phyloP scores from a whole-genome alignment of 2,113 vertebrate genomes.

The Vulpes lagopus region DNA sequence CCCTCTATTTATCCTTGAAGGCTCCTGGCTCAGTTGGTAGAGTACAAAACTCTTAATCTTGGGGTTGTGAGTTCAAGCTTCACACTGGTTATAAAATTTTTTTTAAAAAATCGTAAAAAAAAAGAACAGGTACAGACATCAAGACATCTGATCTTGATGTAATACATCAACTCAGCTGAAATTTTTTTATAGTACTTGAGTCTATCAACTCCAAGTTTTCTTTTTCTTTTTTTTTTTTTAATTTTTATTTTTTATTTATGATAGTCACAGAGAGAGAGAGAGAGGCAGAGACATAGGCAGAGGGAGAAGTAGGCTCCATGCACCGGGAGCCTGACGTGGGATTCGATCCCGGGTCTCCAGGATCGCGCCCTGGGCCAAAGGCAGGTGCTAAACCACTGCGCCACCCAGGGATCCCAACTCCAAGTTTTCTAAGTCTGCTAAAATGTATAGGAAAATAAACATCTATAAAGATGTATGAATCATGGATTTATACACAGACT shows the following conservation, averaged over 20 bases:
- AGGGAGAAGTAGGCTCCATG: too few relatives aligned
- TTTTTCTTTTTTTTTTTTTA: too few relatives aligned
- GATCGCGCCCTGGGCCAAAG: too few relatives aligned
- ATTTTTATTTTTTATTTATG: too few relatives aligned
- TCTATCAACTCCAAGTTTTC: neutral
- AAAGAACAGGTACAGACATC: neutral
- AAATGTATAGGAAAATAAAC: neutral
- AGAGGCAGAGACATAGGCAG: too few relatives aligned
- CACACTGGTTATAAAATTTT: neutral
- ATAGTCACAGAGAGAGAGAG: too few relatives aligned
- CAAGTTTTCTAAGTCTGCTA: neutral
- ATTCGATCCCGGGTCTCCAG: too few relatives aligned
- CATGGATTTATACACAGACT: neutral
- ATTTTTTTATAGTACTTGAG: constrained; percentile 5
- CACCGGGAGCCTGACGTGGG: too few relatives aligned
- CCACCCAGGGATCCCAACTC: neutral
- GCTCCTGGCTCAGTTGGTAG: neutral
- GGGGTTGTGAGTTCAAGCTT: neutral
- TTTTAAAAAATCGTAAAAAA: neutral
- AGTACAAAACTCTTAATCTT: neutral
- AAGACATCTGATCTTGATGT: neutral
- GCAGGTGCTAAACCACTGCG: too few relatives aligned
- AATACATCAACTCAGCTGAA: neutral
- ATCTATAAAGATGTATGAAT: neutral
- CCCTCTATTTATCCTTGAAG: neutral